phyloP scores from a whole-genome alignment of 2,113 vertebrate genomes.

The Corythornis cristatus region DNA sequence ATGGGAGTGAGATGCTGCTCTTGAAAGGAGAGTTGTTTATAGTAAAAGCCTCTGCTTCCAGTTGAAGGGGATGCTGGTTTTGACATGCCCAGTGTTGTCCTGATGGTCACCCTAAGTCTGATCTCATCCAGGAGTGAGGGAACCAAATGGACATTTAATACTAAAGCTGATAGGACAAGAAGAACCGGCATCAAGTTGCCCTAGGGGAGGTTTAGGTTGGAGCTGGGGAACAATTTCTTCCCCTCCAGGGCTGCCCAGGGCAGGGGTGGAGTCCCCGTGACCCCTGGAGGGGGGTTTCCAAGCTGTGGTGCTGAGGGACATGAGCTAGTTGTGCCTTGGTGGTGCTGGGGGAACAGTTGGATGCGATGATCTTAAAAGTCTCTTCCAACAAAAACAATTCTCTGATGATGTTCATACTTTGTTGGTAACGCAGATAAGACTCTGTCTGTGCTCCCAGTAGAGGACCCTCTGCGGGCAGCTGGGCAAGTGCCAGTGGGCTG shows the following conservation, averaged over 20 bases:
- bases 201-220: too few species aligned
- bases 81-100: background rate
- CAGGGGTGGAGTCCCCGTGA: background rate
- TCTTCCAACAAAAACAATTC: too few species aligned
- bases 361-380: too few species aligned
- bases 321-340: too few species aligned
- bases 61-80: background rate
- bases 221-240: background rate
- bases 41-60: rapidly evolving
- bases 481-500: rapidly evolving
- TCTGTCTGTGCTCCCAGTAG: rapidly evolving
- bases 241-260: background rate
- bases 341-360: too few species aligned
- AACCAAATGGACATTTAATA: background rate
- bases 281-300: background rate
- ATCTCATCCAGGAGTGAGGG: background rate
- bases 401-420: background rate
- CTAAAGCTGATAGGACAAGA: background rate
- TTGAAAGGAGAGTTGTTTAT: background rate
- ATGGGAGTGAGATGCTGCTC: background rate
- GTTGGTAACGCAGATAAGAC: rapidly evolving
- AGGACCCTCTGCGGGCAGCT: background rate
- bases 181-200: too few species aligned
- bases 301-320: background rate
- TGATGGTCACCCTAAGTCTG: background rate